These are phyloP conservation scores for Yoshiicerus persimilis DNA, from an alignment of 1,140 invertebrate genomes.

Conservation along the genomic window DNA sequence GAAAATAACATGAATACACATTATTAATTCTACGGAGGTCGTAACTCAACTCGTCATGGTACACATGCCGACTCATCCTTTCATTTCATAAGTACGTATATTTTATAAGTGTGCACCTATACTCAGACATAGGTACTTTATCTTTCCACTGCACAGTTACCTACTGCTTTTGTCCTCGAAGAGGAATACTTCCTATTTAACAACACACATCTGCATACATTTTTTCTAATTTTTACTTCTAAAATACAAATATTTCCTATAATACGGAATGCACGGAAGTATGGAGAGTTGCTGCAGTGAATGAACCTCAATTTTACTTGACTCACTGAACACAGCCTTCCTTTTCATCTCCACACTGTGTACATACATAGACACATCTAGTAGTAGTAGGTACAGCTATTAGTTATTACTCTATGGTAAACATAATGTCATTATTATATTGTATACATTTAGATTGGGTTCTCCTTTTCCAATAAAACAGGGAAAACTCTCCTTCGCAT, in stretches of 20 bases:
- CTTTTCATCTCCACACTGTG: too few relatives aligned
- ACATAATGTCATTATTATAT: background rate
- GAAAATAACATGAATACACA: constrained; percentile 23
- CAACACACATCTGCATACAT: background rate
- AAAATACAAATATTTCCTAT: background rate
- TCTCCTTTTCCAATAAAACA: background rate
- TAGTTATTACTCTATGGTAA: background rate
- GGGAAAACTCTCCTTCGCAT: background rate
- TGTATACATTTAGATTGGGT: background rate
- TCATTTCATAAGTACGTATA: background rate
- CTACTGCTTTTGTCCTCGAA: background rate
- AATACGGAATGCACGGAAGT: background rate
- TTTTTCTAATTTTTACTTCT: background rate
- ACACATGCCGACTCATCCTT: constrained; percentile 14
- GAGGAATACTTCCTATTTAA: background rate
- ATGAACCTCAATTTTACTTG: background rate
- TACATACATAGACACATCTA: background rate
- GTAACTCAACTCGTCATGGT: constrained; percentile 21
- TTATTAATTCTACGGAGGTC: constrained; percentile 16
- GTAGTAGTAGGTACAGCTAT: too few relatives aligned
- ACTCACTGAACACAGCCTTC: background rate
- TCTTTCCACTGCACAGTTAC: background rate
- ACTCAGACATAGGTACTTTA: background rate
- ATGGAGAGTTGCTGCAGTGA: background rate
- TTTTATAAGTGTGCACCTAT: background rate